Conservation (phyloP, 2,888 invertebrate species). For the Dromius quadrimaculatus region DNA sequence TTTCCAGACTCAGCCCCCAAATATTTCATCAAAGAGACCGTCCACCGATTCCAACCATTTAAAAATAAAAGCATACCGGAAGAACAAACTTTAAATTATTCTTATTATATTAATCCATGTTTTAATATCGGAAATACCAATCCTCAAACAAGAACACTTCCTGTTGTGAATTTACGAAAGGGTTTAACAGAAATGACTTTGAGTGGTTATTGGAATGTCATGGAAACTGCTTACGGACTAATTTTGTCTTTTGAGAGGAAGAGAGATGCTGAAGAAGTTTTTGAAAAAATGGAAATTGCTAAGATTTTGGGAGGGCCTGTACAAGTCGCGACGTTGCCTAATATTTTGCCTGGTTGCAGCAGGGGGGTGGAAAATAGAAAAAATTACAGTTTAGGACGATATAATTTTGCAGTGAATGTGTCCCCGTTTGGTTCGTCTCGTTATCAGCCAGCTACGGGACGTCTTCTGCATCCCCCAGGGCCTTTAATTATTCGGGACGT, state of each 20-base stretch:
- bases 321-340: conserved; percentile 66
- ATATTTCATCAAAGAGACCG: not conserved
- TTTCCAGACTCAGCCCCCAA: not conserved
- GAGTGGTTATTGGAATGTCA: not conserved
- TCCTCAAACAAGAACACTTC: not conserved
- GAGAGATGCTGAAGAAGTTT: conserved; percentile 64
- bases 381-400: conserved; percentile 9
- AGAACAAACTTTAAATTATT: not conserved
- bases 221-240: conserved; percentile 62
- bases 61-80: conserved; percentile 3
- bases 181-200: not conserved
- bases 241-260: conserved; percentile 65
- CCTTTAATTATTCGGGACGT: conserved; percentile 66
- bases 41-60: not conserved
- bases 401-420: not conserved
- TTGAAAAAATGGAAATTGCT: conserved; percentile 64
- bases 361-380: not conserved
- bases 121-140: not conserved
- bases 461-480: conserved; percentile 2
- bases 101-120: conserved; percentile 38
- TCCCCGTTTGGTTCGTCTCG: not conserved
- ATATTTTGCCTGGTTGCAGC: not conserved
- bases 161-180: not conserved
- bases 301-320: conserved; percentile 64
- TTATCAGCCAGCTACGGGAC: too few relatives aligned